Evolutionary conservation across 2,113 vertebrate species (phyloP), one percentile per base, ranked within the genome.

Genomic region (Noctilio leporinus): DNA sequence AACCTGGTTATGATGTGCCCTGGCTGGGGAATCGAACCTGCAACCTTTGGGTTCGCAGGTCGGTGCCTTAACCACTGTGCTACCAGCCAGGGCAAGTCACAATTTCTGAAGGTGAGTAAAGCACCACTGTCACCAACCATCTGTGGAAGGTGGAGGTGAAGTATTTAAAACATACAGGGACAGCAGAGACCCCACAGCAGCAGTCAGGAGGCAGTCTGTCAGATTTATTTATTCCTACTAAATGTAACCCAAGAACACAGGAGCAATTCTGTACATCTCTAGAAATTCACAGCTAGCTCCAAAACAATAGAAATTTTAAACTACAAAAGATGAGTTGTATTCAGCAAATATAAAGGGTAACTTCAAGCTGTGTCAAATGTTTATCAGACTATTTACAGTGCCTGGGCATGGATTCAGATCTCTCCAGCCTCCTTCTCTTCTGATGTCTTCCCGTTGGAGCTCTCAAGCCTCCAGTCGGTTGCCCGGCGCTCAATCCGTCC

Each of bases 371-470:
- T 96, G 97, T 96, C 89, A 95, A 96, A 97, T 49, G 72, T 97
- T 94, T 97, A 75, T 97, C 95, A 55, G 97, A 97, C 96, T 98
- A 98, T 98, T 96, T 98, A 98, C 98, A 98, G 97, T 59, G 96
- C 96, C 93, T 88, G 73, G 92, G 88, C 55, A 0, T 35, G 59
- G 93, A 95, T 86, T 99, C 98, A 99, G 98, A 99, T 98, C 98
- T 99, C 99, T 64, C 99, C 99, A 43, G 98, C 98, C 97, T 99
- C 99, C 98, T 99, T 98, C 98, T 99, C 99, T 72, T 99, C 99
- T 30, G 98, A 98, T 3, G 98, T 97, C 98, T 99, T 99, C 92
- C 99, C 99, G 30, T 99, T 99, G 98, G 99, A 97, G 59, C 98
- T 98, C 96, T 99, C 99, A 20, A 98, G 98, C 92, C 98, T 97